A percentile compares a stretch with the other conserved stretches of the same genome.
Evolutionary conservation across 2,797 vertebrate genomes (phyloP).

Genomic region (Echiichthys vipera): DNA sequence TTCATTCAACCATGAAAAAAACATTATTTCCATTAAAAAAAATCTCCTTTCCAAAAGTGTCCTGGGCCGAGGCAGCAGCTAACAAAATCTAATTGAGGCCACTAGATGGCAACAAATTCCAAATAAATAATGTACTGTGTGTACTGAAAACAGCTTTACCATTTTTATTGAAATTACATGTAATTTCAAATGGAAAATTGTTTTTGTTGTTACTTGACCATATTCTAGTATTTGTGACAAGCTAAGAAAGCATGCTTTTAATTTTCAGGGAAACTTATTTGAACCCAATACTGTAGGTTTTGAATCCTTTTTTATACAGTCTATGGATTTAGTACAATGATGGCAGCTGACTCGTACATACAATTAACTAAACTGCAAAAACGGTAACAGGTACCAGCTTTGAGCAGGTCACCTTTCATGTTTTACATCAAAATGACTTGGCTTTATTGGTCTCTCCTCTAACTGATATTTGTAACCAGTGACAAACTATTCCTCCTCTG

Average conservation of each 20-base stretch:
- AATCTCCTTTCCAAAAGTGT: no score
- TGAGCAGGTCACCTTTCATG: background rate
- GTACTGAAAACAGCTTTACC: background rate
- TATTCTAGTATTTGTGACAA: background rate
- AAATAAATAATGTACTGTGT: slow-evolving; percentile 15
- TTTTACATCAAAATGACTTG: background rate
- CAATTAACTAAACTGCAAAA: background rate
- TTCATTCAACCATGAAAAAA: no score
- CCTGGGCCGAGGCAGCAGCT: no score
- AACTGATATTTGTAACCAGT: background rate
- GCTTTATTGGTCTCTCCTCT: background rate
- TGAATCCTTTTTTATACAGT: no score
- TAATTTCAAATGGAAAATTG: background rate
- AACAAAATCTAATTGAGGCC: slow-evolving; percentile 7
- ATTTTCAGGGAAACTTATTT: background rate
- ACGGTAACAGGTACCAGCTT: background rate
- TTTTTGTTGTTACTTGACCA: background rate
- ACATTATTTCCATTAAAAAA: no score
- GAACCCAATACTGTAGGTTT: background rate
- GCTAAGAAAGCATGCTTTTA: background rate
- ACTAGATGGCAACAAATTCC: slow-evolving; percentile 66
- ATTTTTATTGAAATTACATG: background rate
- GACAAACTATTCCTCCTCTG: background rate
- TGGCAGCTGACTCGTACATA: background rate
- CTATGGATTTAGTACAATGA: background rate